Evolutionary conservation across 2,113 vertebrate species (phyloP), one percentile per base, ranked within the genome.

Genomic region (Protomyctophum bolini): DNA sequence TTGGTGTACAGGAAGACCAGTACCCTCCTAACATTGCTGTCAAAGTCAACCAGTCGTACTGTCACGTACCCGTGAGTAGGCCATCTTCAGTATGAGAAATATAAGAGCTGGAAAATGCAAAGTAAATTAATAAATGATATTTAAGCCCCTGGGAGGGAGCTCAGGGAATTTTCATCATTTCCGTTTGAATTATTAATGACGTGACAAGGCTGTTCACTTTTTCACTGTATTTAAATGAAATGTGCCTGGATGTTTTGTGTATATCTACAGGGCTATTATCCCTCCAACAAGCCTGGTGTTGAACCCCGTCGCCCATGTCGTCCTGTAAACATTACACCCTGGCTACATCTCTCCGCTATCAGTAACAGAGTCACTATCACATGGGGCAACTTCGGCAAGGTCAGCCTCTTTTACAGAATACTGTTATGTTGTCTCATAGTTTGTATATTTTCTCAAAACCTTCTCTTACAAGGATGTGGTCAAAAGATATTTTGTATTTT

Each of bases 341-440:
- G 98, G 93, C 95, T 99, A 92, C 98, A 98, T 87, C 91, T 98
- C 83, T 97, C 97, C 12, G 96, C 91, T 3, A 95, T 95, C 57
- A 96, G 95, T 82, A 99, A 99, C 86, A 94, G 96, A 84, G 95
- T 98, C 90, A 98, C 96, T 0, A 90, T 99, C 73, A 98, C 97
- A 68, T 99, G 98, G 98, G 98, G 98, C 10, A 98, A 99, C 86
- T 99, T 98, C 0, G 97, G 97, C 87, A 98, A 98, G 96, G 98
- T 99, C 83, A 76, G 72, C 45, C 54, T 68, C 48, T 48, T 1
- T 21, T 4, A 3, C 33, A 41, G 33, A 41, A 41, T 41, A 41
- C 33, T 4, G 3, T 41, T 41, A 21, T 21, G 33, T 41, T 41
- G 33, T 41, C 33, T 41, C 33, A 4, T 41, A 41, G 3, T 4